Evolutionary conservation across 2,888 invertebrate genomes (phyloP), one percentile per base, ranked within the genome.

Genomic region (Anthoptus insignis): DNA sequence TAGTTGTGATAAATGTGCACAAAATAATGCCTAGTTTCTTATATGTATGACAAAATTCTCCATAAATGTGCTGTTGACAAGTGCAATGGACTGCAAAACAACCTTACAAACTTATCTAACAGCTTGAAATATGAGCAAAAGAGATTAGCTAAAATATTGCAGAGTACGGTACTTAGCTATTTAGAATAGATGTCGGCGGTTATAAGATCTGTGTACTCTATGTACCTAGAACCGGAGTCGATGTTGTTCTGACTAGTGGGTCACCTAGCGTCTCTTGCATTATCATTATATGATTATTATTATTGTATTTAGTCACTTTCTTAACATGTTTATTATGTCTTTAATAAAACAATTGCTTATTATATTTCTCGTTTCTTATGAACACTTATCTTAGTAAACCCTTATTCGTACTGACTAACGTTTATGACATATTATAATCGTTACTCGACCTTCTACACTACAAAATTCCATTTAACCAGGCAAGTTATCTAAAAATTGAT

Each of bases 241-340:
- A 76, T 80, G 78, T 82, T 81, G 77, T 70, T 68, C 73, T 60
- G 67, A 69, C 71, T 79, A 70, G 68, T 73, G 77, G 79, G 82
- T 88, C 88, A 84, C 79, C 80, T 81, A 73, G 80, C 82, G 76
- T 87, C 81, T 84, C 74, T 80, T 83, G 81, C 86, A 84, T 83
- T 81, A 85, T 81, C 79, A 81, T 86, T 84, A 84, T 79, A n/a
- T 27, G 3, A 87, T 84, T 81, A 86, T 83, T 78, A 84, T 85
- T 87, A 89, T 87, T 89, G 88, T 91, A 91, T 89, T 87, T 86
- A 91, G 90, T 91, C 91, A 91, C 89, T 91, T 91, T 91, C 91
- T 89, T 86, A 90, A 89, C 87, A 91, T 92, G 91, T 92, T 93
- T 93, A 92, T 91, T 93, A 92, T 88, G 87, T 89, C 91, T 93